Percentiles rank a stretch among this genome's conserved stretches.
Conservation (phyloP, 2,797 vertebrate genomes). For the Labroides dimidiatus region DNA sequence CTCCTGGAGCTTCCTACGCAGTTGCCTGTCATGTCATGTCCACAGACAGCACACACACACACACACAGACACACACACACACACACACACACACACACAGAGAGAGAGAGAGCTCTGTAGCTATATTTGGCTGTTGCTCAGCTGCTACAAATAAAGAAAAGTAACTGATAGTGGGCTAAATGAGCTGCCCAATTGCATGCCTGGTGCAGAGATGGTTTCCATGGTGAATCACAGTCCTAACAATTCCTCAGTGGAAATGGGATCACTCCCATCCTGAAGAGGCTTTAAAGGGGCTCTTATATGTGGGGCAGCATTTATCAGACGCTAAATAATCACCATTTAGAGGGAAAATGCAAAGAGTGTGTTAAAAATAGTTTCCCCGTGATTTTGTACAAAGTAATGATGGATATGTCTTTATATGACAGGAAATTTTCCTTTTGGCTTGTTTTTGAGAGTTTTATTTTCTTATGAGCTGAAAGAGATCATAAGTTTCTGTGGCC, state of each 20-base stretch:
- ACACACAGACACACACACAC: conserved; percentile 19
- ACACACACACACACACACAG: conserved; percentile 27
- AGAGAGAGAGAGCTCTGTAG: conserved; percentile 43
- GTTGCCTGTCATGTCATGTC: conserved; percentile 42
- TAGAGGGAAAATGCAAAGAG: conserved; percentile 2
- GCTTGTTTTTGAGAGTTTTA: conserved; percentile 10
- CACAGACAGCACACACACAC: conserved; percentile 26
- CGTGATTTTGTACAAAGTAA: neutral
- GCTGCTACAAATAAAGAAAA: conserved; percentile 82
- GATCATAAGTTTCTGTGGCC: neutral
- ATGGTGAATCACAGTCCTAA: conserved; percentile 50
- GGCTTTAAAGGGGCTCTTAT: conserved; percentile 13
- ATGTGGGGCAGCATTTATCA: conserved; percentile 38
- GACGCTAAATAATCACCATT: conserved; percentile 11
- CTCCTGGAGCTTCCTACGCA: conserved; percentile 21
- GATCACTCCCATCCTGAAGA: conserved; percentile 24
- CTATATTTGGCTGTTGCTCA: conserved; percentile 87
- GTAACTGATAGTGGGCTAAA: conserved; percentile 75
- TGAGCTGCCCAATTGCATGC: conserved; percentile 48
- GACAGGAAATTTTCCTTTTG: neutral
- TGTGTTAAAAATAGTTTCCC: neutral
- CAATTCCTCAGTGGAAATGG: conserved; percentile 33
- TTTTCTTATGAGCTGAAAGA: neutral
- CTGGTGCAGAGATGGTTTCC: conserved; percentile 60
- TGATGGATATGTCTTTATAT: neutral